A percentile compares a stretch with the other conserved stretches of the same genome.
Conservation (phyloP, 2,113 vertebrate species). For the Climacteris rufus region DNA sequence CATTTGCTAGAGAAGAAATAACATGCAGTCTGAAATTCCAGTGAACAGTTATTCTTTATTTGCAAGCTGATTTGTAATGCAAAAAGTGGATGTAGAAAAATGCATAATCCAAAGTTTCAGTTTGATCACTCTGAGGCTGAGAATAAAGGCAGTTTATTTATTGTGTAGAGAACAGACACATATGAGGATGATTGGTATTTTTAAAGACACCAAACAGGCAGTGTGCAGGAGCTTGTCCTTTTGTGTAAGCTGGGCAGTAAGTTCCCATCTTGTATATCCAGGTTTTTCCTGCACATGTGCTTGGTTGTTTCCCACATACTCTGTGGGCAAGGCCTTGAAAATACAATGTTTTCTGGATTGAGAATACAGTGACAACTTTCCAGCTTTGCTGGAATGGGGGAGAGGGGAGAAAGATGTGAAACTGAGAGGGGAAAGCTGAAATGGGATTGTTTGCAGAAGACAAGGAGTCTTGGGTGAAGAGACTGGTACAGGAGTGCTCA, state of each 20-base stretch:
- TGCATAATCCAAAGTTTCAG: neutral
- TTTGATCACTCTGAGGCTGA: neutral
- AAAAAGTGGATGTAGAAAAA: neutral
- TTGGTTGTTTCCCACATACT: neutral
- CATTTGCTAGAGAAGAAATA: neutral
- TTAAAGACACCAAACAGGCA: neutral
- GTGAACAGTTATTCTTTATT: slow-evolving; percentile 17
- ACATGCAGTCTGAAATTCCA: neutral
- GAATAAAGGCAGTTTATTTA: slow-evolving; percentile 1
- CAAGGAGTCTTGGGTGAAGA: neutral
- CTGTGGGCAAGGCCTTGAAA: neutral
- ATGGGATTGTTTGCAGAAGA: neutral
- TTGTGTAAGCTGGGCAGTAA: neutral
- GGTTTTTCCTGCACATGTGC: neutral
- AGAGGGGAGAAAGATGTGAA: neutral
- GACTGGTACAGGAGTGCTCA: neutral
- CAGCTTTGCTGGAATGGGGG: neutral
- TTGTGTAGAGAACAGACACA: neutral
- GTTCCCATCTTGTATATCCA: neutral
- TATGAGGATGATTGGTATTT: neutral
- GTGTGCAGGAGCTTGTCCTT: neutral
- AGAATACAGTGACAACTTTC: neutral
- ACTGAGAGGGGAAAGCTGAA: neutral
- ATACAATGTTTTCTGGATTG: neutral
- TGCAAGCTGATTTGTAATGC: slow-evolving; percentile 32